Conservation (phyloP, 2,888 invertebrate species). For the Drosophila paranaensis region DNA sequence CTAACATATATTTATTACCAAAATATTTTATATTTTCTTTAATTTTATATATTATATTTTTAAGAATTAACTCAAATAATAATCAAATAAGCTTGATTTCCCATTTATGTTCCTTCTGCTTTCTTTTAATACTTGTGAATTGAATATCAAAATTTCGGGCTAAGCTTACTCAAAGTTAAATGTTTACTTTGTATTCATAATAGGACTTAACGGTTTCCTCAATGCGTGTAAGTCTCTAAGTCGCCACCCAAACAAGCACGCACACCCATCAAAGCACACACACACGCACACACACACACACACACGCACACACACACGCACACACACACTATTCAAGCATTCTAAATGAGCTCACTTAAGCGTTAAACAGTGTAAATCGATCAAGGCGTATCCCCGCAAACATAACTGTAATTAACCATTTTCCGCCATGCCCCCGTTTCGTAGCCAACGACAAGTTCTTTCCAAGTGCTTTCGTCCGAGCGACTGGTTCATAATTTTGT, state of each 20-base stretch:
- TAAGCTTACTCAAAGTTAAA: background rate
- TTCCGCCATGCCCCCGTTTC: constrained; percentile 33
- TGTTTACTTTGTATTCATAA: constrained; percentile 18
- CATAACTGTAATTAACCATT: constrained; percentile 75
- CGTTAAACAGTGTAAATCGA: constrained; percentile 74
- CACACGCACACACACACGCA: background rate
- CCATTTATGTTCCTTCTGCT: background rate
- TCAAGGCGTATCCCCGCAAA: constrained; percentile 70
- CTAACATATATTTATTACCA: too few species aligned
- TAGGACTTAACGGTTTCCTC: constrained; percentile 2
- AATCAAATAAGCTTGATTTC: background rate
- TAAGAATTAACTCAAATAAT: too few species aligned
- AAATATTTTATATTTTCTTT: too few species aligned
- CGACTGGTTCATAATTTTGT: constrained; percentile 64
- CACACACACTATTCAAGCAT: constrained; percentile 34
- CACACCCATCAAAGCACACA: background rate
- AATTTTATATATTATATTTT: too few species aligned
- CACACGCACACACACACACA: background rate
- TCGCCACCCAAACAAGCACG: constrained; percentile 9
- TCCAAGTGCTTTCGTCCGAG: constrained; percentile 59
- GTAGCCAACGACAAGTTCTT: constrained; percentile 33
- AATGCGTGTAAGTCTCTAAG: constrained; percentile 5
- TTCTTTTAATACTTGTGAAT: background rate
- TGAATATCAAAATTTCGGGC: background rate
- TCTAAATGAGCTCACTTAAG: constrained; percentile 64